phyloP scores from a whole-genome alignment of 2,797 vertebrate species.

The Fratercula arctica region DNA sequence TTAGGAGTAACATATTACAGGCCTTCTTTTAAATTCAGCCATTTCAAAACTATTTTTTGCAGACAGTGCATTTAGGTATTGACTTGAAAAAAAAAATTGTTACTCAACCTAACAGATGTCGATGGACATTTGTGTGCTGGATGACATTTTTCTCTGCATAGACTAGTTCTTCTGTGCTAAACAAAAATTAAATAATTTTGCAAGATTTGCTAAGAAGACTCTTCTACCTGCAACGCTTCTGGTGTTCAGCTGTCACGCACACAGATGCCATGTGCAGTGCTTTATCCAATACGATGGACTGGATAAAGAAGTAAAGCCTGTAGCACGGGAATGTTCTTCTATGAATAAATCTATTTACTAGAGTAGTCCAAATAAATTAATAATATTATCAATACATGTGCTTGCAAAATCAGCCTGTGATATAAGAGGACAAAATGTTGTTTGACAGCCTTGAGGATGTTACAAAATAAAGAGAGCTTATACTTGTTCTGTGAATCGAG shows the following conservation, averaged over 20 bases:
- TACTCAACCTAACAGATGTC: background rate
- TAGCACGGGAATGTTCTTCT: background rate
- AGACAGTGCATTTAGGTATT: background rate
- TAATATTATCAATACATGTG: background rate
- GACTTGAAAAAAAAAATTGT: background rate
- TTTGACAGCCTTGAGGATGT: background rate
- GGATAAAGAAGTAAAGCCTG: background rate
- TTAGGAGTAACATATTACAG: constrained; percentile 38
- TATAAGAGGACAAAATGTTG: background rate
- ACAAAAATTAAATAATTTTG: background rate
- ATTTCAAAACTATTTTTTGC: background rate
- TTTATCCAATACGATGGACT: background rate
- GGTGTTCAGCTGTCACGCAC: background rate
- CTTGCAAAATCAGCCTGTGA: background rate
- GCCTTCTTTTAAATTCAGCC: background rate
- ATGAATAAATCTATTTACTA: background rate
- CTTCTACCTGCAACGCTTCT: background rate
- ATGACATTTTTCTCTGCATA: background rate
- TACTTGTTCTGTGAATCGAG: background rate
- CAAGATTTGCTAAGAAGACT: background rate
- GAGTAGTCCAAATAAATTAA: background rate
- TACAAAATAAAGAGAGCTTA: background rate
- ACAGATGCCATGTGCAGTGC: background rate
- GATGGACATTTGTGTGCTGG: background rate
- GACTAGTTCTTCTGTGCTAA: background rate